phyloP scores from a whole-genome alignment of 2,797 vertebrate species.

The Mormyrops attenuatus region DNA sequence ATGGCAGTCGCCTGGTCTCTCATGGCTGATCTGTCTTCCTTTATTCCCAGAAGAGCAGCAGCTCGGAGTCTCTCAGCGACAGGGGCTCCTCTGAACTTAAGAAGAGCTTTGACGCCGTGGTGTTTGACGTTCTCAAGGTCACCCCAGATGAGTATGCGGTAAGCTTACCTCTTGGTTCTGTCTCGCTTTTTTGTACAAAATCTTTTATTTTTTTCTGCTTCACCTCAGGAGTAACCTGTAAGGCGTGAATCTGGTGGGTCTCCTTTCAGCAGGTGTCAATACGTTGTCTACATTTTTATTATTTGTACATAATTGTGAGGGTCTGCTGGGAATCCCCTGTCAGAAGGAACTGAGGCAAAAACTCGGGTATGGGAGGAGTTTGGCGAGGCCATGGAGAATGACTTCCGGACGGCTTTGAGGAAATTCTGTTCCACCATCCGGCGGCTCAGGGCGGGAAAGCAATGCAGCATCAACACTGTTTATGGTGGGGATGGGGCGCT shows the following conservation, averaged over 20 bases:
- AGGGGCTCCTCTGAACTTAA: constrained; percentile 86
- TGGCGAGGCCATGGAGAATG: too few relatives aligned
- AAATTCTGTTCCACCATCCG: too few relatives aligned
- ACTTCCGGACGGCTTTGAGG: too few relatives aligned
- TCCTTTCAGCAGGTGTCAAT: not conserved
- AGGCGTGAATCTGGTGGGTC: not conserved
- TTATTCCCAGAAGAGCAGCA: constrained; percentile 83
- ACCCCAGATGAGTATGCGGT: constrained; percentile 98
- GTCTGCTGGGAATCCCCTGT: too few relatives aligned
- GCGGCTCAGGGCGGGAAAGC: too few relatives aligned
- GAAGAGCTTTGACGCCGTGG: constrained; percentile 98
- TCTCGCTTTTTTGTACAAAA: not conserved
- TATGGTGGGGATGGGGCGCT: too few relatives aligned
- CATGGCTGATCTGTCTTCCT: not conserved
- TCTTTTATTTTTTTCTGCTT: not conserved
- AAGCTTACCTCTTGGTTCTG: constrained; percentile 46
- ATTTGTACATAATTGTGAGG: not conserved
- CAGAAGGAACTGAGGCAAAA: too few relatives aligned
- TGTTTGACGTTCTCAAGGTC: constrained; percentile 95
- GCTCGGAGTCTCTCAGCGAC: constrained; percentile 93
- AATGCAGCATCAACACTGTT: too few relatives aligned
- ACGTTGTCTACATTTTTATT: not conserved
- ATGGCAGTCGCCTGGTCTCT: not conserved
- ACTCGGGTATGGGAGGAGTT: too few relatives aligned
- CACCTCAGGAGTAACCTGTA: not conserved